Evolutionary conservation across 2,888 invertebrate genomes (phyloP).

Genomic region (Dendrolimus pini): DNA sequence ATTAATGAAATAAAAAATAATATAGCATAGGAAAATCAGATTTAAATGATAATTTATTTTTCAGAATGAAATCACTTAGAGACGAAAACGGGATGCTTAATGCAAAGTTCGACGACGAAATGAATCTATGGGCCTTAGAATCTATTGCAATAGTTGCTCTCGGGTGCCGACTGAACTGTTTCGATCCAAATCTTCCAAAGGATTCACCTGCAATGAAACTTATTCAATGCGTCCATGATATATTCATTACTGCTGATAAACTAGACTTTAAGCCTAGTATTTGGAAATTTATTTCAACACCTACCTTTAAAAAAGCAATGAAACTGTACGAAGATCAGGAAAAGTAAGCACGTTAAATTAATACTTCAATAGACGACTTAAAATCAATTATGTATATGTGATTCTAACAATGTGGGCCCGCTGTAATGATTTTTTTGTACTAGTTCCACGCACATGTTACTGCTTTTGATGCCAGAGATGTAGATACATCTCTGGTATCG

Average conservation of each 20-base stretch:
- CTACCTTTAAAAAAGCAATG: conserved; percentile 43
- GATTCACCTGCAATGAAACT: conserved; percentile 44
- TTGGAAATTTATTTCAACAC: conserved; percentile 42
- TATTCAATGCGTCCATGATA: conserved; percentile 43
- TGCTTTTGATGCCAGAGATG: no score
- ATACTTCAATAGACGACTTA: neutral
- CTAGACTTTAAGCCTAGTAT: conserved; percentile 46
- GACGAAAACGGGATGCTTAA: conserved; percentile 73
- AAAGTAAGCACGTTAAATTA: conserved; percentile 25
- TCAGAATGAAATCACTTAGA: conserved; percentile 69
- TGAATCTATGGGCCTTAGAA: conserved; percentile 80
- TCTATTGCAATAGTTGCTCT: conserved; percentile 58
- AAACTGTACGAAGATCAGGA: conserved; percentile 43
- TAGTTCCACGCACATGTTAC: no score
- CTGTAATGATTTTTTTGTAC: no score
- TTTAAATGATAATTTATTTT: conserved; percentile 14
- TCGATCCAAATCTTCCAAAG: conserved; percentile 40
- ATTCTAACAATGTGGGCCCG: no score
- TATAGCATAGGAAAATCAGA: neutral
- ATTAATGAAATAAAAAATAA: neutral
- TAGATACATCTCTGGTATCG: no score
- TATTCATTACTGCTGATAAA: conserved; percentile 29
- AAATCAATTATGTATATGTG: no score
- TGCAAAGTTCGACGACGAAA: conserved; percentile 69
- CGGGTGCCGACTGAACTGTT: conserved; percentile 50